Evolutionary conservation across 2,888 invertebrate genomes (phyloP).

Genomic region (Ormia ochracea): DNA sequence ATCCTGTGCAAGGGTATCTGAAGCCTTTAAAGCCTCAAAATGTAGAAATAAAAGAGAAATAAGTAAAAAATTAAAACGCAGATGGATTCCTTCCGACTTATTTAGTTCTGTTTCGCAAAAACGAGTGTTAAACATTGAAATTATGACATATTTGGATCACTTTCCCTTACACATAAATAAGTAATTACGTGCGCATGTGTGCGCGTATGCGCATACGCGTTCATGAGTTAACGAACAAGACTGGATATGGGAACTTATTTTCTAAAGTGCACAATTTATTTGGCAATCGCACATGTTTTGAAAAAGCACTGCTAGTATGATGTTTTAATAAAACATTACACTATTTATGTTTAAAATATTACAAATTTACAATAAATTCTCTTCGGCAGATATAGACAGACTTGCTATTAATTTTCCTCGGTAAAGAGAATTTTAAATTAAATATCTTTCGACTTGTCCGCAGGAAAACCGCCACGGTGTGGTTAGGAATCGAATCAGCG

Average conservation of each 20-base stretch:
- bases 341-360: too few relatives aligned
- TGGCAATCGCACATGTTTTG: slow-evolving; percentile 13
- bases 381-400: too few relatives aligned
- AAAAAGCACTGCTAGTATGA: too few relatives aligned
- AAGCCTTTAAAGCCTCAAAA: slow-evolving; percentile 55
- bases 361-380: too few relatives aligned
- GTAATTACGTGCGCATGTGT: neutral
- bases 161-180: neutral
- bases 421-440: too few relatives aligned
- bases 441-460: too few relatives aligned
- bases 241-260: slow-evolving; percentile 6
- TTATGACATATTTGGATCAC: slow-evolving; percentile 52
- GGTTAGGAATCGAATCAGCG: too few relatives aligned
- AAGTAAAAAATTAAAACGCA: neutral
- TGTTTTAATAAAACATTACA: too few relatives aligned
- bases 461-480: too few relatives aligned
- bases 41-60: neutral
- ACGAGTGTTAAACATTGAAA: slow-evolving; percentile 56
- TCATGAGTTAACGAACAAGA: slow-evolving; percentile 1
- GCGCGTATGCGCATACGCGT: neutral
- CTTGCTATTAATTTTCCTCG: too few relatives aligned
- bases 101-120: slow-evolving; percentile 26
- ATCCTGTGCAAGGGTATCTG: slow-evolving; percentile 29
- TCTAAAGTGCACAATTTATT: slow-evolving; percentile 23
- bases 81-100: slow-evolving; percentile 46